Conservation (phyloP, 2,113 vertebrate genomes). For the Thalassarche chlororhynchos region DNA sequence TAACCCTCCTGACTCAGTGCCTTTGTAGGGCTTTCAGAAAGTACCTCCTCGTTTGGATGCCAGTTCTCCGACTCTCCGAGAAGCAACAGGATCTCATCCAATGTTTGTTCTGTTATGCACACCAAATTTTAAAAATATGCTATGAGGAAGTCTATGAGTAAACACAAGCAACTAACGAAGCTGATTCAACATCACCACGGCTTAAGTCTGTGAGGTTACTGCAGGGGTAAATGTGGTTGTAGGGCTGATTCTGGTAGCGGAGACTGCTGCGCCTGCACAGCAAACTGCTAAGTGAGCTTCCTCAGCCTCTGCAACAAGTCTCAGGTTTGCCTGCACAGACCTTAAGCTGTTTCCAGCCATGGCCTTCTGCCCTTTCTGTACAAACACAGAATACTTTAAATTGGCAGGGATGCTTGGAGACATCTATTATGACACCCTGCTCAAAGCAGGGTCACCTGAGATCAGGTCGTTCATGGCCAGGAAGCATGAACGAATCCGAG, state of each 20-base stretch:
- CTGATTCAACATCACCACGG: neutral
- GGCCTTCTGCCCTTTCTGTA: neutral
- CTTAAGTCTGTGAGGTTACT: neutral
- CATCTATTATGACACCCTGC: neutral
- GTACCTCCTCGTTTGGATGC: neutral
- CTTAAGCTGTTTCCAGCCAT: neutral
- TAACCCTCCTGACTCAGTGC: neutral
- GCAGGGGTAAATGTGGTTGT: neutral
- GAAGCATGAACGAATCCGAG: neutral
- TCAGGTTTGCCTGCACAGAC: neutral
- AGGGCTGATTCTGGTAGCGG: neutral
- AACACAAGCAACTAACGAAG: neutral
- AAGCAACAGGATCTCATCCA: neutral
- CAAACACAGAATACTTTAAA: neutral
- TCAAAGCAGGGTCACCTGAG: neutral
- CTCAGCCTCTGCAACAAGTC: neutral
- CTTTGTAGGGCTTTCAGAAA: neutral
- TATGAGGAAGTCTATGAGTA: neutral
- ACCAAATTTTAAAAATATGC: neutral
- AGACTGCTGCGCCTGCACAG: accelerated
- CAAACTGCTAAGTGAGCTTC: neutral
- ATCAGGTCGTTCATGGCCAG: neutral
- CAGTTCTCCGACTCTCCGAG: neutral
- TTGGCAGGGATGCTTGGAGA: neutral
- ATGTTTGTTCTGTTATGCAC: neutral